These are phyloP conservation scores for Macropus fuliginosus DNA, from an alignment of 2,797 vertebrate genomes.

Conservation along the genomic window DNA sequence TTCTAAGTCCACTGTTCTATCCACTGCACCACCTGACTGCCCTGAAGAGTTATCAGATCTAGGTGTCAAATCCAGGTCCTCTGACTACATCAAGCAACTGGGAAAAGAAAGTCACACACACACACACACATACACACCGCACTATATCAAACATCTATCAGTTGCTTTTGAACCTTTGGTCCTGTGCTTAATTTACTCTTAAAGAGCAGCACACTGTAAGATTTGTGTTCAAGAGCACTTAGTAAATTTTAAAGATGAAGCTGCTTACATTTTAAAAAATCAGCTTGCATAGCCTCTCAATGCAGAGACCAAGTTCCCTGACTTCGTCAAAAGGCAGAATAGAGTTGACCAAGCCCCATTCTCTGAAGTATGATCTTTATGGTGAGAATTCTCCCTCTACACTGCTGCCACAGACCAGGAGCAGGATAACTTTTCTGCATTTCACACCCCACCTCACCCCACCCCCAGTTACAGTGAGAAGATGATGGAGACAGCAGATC, in stretches of 20 bases:
- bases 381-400: neutral
- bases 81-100: neutral
- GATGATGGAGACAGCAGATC: neutral
- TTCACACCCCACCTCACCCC: neutral
- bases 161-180: no score
- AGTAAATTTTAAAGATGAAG: neutral
- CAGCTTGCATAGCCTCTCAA: neutral
- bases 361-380: neutral
- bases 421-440: neutral
- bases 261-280: neutral
- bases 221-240: neutral
- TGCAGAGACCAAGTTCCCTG: neutral
- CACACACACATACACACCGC: no score
- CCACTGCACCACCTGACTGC: neutral
- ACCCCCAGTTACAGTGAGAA: conserved; percentile 13
- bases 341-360: neutral
- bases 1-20: no score
- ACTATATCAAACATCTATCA: no score
- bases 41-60: neutral
- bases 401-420: neutral
- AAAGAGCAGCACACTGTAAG: neutral
- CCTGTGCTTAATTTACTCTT: neutral
- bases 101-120: neutral
- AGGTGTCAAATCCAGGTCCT: neutral
- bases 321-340: neutral